Conservation (phyloP, 2,113 vertebrate genomes). For the Ibidorhyncha struthersii region DNA sequence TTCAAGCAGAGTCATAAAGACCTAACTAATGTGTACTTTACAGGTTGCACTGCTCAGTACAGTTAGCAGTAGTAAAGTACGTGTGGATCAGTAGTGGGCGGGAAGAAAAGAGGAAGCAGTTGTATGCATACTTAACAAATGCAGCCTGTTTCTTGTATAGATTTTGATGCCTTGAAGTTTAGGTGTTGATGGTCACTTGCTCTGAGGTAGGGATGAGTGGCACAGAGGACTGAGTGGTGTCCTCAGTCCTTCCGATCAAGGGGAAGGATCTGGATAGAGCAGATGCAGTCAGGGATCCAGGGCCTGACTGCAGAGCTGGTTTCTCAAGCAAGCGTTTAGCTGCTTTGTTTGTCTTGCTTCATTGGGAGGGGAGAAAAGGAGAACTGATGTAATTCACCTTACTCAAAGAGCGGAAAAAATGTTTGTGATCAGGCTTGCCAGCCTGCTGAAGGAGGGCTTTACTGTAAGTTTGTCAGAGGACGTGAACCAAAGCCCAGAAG, state of each 20-base stretch:
- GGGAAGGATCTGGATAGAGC: not conserved
- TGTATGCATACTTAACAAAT: not conserved
- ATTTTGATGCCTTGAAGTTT: not conserved
- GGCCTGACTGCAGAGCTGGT: not conserved
- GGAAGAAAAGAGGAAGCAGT: not conserved
- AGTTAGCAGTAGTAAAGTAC: not conserved
- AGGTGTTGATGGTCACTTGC: not conserved
- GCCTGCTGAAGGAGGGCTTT: not conserved
- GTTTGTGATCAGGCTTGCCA: not conserved
- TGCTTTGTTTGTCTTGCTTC: not conserved
- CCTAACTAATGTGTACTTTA: not conserved
- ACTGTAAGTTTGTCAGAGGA: not conserved
- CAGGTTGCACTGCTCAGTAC: fast-evolving
- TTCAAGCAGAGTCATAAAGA: not conserved
- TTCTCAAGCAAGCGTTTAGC: not conserved
- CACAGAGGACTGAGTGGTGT: not conserved
- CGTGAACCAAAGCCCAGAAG: not conserved
- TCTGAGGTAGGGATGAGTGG: not conserved
- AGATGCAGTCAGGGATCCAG: not conserved
- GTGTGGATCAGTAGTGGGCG: not conserved
- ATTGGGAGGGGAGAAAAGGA: not conserved
- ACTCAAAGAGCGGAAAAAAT: not conserved
- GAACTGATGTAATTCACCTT: not conserved
- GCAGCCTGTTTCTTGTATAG: not conserved
- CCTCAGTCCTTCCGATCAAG: not conserved